phyloP scores from a whole-genome alignment of 2,113 vertebrate species.

The Cervus canadensis region DNA sequence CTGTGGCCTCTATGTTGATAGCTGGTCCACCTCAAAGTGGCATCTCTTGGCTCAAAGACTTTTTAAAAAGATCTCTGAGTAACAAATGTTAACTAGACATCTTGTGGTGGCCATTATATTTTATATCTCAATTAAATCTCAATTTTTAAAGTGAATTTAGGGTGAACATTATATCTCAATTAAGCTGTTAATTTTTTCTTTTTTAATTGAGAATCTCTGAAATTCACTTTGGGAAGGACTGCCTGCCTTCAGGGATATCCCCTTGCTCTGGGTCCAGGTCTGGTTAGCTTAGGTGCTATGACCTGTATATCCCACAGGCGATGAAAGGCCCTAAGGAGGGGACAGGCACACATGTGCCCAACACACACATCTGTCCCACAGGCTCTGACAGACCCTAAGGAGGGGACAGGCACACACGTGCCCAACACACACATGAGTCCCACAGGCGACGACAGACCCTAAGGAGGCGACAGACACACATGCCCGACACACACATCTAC shows the following conservation, averaged over 20 bases:
- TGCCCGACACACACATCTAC: background rate
- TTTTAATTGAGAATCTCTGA: background rate
- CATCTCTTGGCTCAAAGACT: background rate
- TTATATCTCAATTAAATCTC: background rate
- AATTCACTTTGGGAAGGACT: background rate
- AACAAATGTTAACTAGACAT: background rate
- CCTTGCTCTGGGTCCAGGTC: background rate
- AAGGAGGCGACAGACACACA: background rate
- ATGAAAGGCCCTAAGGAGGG: background rate
- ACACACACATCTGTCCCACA: background rate
- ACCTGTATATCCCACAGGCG: background rate
- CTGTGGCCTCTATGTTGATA: background rate
- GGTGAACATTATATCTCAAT: background rate
- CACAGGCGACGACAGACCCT: background rate
- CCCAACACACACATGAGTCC: background rate
- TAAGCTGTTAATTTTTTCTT: background rate
- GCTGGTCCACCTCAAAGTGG: background rate
- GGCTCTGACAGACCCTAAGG: background rate
- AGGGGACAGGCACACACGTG: background rate
- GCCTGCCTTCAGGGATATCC: background rate
- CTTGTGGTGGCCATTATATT: background rate
- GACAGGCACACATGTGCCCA: too few relatives aligned
- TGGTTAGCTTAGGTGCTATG: background rate
- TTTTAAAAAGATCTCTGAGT: background rate
- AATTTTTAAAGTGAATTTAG: background rate